Evolutionary conservation across 2,888 invertebrate species (phyloP), one percentile per base, ranked within the genome.

Genomic region (Limnephilus lunatus): DNA sequence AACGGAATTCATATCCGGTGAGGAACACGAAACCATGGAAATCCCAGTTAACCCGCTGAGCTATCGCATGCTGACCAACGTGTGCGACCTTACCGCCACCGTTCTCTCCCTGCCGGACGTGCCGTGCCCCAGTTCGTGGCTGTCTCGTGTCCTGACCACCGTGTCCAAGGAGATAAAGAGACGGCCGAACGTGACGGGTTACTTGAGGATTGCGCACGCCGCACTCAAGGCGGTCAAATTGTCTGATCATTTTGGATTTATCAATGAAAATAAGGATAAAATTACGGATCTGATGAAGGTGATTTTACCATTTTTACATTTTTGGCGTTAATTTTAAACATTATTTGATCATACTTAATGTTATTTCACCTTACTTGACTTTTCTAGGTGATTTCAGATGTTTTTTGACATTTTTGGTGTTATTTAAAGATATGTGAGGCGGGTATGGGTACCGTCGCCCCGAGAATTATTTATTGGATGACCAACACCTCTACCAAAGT

Each of bases 31-130:
- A 53, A 19, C 53, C 2, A 31, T 92, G 31, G 90, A 92, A 32
- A 83, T 87, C 4, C 92, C 91, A 4, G 35, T 25, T 30, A 81
- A 89, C 32, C 81, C 39, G 32, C 30, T 48, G 7, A 93, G 92
- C 35, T 93, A 93, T 88, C 92, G 92, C 39, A 86, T 92, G 31
- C 91, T 93, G 44, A 88, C 90, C 31, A 93, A 93, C 85, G 39
- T 91, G 25, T 93, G 93, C 48, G 93, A 93, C 85, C 86, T 93
- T 82, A 87, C 90, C 3, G 92, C 92, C 12, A 44, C 91, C 31
- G 15, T 93, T 25, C 48, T 93, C 12, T 68, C 31, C 31, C 48
- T 83, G 19, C 68, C 68, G 25, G 68, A 68, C 9, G 4, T 87
- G 53, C 82, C 85, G 81, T 86, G 90, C 80, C 68, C 85, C 86